Evolutionary conservation across 2,797 vertebrate species (phyloP).

Genomic region (Pogoniulus pusillus): DNA sequence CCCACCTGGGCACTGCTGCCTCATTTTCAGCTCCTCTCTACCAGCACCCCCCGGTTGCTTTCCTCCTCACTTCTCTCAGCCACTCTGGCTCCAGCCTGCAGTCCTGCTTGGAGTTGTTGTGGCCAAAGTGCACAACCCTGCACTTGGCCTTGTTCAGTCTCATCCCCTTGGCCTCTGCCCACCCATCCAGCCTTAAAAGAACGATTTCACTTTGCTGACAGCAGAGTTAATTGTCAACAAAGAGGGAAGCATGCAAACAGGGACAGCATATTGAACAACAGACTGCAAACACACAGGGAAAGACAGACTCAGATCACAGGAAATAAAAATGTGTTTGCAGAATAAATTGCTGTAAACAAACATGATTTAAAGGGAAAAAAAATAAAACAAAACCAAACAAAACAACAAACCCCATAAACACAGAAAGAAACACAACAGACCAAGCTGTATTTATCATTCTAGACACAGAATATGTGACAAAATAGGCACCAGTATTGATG

Average conservation of each 20-base stretch:
- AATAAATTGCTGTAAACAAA: constrained; percentile 47
- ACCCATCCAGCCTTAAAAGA: too few relatives aligned
- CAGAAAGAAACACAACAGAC: accelerated
- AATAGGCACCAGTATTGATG: background rate
- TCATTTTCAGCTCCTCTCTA: too few relatives aligned
- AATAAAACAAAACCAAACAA: background rate
- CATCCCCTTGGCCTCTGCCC: too few relatives aligned
- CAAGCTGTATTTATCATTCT: background rate
- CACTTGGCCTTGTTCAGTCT: too few relatives aligned
- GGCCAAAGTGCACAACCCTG: too few relatives aligned
- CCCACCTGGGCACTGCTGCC: too few relatives aligned
- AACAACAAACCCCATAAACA: background rate
- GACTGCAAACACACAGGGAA: constrained; percentile 36
- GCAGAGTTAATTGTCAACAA: constrained; percentile 60
- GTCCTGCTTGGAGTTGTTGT: too few relatives aligned
- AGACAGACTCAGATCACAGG: constrained; percentile 10
- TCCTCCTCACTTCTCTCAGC: too few relatives aligned
- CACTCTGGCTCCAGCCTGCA: too few relatives aligned
- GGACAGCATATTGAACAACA: constrained; percentile 55
- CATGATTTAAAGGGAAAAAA: background rate
- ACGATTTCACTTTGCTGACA: constrained; percentile 41
- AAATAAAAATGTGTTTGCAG: constrained; percentile 42
- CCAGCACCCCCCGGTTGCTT: too few relatives aligned
- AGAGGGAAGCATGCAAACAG: constrained; percentile 40
- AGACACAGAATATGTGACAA: background rate